These are phyloP conservation scores for Tachysurus fulvidraco DNA, from an alignment of 2,113 vertebrate species.

Conservation along the genomic window DNA sequence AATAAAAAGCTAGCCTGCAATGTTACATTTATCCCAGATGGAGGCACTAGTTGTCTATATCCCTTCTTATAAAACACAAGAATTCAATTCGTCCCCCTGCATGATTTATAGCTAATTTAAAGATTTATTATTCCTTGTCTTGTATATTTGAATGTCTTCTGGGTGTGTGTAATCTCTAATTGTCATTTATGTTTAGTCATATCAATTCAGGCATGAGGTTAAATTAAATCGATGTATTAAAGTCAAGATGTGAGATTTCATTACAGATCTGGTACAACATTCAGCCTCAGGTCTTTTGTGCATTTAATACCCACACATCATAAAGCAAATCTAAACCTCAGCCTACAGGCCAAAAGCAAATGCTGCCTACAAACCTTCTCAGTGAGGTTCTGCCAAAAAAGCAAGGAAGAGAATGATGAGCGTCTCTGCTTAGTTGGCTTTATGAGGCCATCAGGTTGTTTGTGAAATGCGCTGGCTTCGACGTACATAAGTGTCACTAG, in stretches of 20 bases:
- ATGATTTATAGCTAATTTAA: background rate
- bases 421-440: background rate
- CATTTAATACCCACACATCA: conserved; percentile 8
- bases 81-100: background rate
- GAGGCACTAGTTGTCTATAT: conserved; percentile 20
- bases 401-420: background rate
- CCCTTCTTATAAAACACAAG: background rate
- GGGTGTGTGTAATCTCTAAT: background rate
- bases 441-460: background rate
- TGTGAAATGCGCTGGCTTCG: background rate
- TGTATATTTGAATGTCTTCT: background rate
- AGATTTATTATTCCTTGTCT: conserved; percentile 3
- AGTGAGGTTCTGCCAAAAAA: background rate
- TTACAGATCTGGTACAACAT: background rate
- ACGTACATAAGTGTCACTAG: conserved; percentile 2
- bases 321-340: background rate
- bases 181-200: background rate
- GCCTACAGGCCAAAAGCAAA: conserved; percentile 1
- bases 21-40: conserved; percentile 23
- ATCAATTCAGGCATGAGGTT: background rate
- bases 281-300: background rate
- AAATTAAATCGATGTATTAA: conserved; percentile 19
- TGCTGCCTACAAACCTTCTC: background rate
- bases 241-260: background rate
- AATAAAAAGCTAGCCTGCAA: background rate